phyloP scores from a whole-genome alignment of 2,888 invertebrate genomes.

The Deladenus siricidicola region DNA sequence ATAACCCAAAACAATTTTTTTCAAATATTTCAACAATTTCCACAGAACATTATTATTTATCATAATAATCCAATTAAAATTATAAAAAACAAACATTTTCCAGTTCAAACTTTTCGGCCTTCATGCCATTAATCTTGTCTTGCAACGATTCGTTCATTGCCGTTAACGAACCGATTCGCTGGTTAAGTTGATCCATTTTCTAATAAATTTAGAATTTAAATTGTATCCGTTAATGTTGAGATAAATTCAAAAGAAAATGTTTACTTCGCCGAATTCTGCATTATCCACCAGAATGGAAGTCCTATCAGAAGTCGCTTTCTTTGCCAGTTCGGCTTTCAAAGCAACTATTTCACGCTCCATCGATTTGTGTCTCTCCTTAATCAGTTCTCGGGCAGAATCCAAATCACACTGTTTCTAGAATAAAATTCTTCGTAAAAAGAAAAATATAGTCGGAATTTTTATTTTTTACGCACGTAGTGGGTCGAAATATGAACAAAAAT shows the following conservation, averaged over 20 bases:
- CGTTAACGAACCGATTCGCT: conserved; percentile 18
- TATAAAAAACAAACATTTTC: conserved; percentile 6
- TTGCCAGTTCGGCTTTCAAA: conserved; percentile 11
- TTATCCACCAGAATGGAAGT: too few relatives aligned
- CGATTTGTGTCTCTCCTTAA: not conserved
- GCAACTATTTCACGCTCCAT: conserved; percentile 16
- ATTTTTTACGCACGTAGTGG: too few relatives aligned
- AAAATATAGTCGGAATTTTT: not conserved
- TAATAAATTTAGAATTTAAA: too few relatives aligned
- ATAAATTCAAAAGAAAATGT: too few relatives aligned
- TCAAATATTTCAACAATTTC: not conserved
- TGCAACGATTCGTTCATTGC: conserved; percentile 20
- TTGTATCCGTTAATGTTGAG: too few relatives aligned
- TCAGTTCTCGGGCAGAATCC: conserved; percentile 7
- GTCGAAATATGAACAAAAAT: too few relatives aligned
- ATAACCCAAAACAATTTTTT: too few relatives aligned
- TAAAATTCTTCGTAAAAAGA: not conserved
- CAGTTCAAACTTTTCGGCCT: conserved; percentile 8
- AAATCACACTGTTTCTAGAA: conserved; percentile 15
- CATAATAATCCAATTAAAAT: not conserved
- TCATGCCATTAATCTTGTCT: conserved; percentile 1
- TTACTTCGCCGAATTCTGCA: too few relatives aligned
- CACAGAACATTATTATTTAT: too few relatives aligned
- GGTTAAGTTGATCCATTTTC: conserved; percentile 19
- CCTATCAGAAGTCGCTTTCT: not conserved